phyloP scores from a whole-genome alignment of 2,113 vertebrate genomes.

The Epinephelus fuscoguttatus region DNA sequence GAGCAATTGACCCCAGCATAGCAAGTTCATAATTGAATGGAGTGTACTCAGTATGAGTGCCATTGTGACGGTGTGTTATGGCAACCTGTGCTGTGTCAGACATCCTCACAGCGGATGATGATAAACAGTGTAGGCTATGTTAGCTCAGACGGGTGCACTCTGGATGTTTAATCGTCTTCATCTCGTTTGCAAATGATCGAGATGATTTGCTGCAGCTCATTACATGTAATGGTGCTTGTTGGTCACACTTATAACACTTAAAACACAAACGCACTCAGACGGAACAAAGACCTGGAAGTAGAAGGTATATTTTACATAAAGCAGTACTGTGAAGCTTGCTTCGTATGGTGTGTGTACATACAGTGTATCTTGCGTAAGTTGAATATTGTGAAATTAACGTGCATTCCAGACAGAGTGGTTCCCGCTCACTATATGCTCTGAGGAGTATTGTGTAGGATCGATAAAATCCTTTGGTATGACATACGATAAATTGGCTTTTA shows the following conservation, averaged over 20 bases:
- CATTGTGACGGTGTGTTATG: constrained; percentile 49
- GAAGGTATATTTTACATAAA: constrained; percentile 61
- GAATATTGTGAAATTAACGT: constrained; percentile 56
- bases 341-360: constrained; percentile 63
- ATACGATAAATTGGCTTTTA: constrained; percentile 41
- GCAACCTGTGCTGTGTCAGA: constrained; percentile 36
- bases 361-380: constrained; percentile 44
- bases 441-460: constrained; percentile 25
- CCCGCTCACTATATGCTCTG: constrained; percentile 9
- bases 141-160: not conserved
- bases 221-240: constrained; percentile 55
- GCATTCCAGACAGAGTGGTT: constrained; percentile 57
- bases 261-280: constrained; percentile 16
- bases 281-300: constrained; percentile 16
- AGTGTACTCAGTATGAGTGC: constrained; percentile 49
- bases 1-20: constrained; percentile 41
- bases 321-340: constrained; percentile 70
- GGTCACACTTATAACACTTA: constrained; percentile 58
- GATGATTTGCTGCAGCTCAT: not conserved
- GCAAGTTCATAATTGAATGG: constrained; percentile 51
- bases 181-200: constrained; percentile 2
- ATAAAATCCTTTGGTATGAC: constrained; percentile 43
- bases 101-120: constrained; percentile 9
- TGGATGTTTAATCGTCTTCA: constrained; percentile 10
- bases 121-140: not conserved